These are phyloP conservation scores for Heliconius hewitsoni DNA, from an alignment of 1,140 invertebrate genomes.

Conservation along the genomic window DNA sequence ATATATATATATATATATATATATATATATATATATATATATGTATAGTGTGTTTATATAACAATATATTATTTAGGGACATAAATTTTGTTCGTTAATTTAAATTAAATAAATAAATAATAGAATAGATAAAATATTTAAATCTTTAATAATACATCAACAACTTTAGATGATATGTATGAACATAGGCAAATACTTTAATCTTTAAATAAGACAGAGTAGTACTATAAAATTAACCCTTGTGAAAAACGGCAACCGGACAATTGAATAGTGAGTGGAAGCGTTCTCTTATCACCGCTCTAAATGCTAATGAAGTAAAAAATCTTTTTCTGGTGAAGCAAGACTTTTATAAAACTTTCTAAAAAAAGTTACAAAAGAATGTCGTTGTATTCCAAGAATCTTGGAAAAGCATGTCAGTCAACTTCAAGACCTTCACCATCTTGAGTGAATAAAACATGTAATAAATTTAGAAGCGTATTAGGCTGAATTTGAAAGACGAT, in stretches of 20 bases:
- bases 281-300: not conserved
- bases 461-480: conserved; percentile 62
- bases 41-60: no score
- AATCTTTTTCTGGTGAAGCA: not conserved
- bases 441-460: conserved; percentile 75
- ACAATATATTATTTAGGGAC: no score
- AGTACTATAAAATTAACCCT: not conserved
- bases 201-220: conserved; percentile 7
- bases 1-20: no score
- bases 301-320: conserved; percentile 10
- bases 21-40: no score
- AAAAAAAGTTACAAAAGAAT: conserved; percentile 11
- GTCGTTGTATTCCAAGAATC: conserved; percentile 27
- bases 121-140: no score
- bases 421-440: conserved; percentile 37
- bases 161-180: no score
- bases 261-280: not conserved
- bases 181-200: not conserved
- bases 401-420: conserved; percentile 43
- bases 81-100: no score
- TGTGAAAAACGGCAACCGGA: not conserved
- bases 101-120: no score
- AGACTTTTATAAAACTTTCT: not conserved
- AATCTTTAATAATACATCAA: no score
- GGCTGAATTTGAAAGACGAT: conserved; percentile 23